Evolutionary conservation across 2,797 vertebrate genomes (phyloP), one percentile per base, ranked within the genome.

Genomic region (Bovichtus diacanthus): DNA sequence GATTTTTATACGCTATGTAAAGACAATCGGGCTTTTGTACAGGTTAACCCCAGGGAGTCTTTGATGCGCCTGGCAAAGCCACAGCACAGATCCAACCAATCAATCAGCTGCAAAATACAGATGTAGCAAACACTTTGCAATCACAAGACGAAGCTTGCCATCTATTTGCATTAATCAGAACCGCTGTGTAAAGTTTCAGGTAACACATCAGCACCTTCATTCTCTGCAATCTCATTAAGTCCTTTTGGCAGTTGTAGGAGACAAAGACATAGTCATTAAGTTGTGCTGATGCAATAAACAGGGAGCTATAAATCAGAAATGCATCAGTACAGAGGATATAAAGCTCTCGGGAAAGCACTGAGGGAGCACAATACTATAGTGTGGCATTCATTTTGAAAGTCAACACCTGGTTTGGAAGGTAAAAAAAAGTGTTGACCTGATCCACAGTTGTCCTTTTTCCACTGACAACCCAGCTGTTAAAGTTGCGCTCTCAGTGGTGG

Each of bases 11-110:
- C 38, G 1, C 70, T 56, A 19, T 59, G 59, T 86, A 62, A 86
- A 90, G 81, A 94, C 93, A 94, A 81, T 92, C 83, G 18, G 66
- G 69, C 89, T 90, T 93, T 93, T 95, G 90, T 93, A 43, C 67
- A 47, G 60, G 68, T 70, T 87, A 83, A 92, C 87, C 85, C 75
- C 76, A 27, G 75, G 80, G 80, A 76, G 70, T 50, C 87, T 93
- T 84, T 87, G 73, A 91, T 85, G 77, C 9, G 53, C 63, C 87
- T 89, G 91, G 88, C 89, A 90, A 58, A 79, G 80, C 53, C 70
- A 74, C 83, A 74, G 75, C 39, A 38, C 69, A 46, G 43, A 85
- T 90, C 82, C 72, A 81, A 78, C 79, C 80, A 54, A 81, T 93
- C 90, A 85, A 78, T 90, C 86, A 78, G 53, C 78, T 66, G 71